phyloP scores from a whole-genome alignment of 2,797 vertebrate genomes.

The Sylvia borin region DNA sequence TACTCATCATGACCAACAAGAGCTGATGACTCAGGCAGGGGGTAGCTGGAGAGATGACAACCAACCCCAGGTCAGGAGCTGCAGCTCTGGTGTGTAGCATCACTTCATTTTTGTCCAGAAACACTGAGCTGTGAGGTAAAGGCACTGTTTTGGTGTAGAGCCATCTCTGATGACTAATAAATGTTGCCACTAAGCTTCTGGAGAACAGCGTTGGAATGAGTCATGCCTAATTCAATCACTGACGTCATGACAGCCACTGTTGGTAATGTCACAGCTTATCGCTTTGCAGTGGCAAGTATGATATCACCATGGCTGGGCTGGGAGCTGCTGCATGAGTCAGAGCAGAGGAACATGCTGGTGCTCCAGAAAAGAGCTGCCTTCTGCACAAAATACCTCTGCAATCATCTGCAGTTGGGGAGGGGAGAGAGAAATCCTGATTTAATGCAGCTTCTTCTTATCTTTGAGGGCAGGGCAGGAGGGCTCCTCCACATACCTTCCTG shows the following conservation, averaged over 20 bases:
- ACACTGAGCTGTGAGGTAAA: background rate
- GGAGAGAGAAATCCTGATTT: background rate
- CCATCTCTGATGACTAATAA: constrained; percentile 45
- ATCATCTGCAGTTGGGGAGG: constrained; percentile 30
- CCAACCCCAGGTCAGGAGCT: background rate
- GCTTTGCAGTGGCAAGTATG: constrained; percentile 43
- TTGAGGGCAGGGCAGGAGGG: constrained; percentile 1
- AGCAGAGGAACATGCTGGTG: constrained; percentile 6
- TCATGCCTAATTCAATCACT: constrained; percentile 58
- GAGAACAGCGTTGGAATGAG: constrained; percentile 15
- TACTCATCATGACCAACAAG: background rate
- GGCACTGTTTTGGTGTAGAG: background rate
- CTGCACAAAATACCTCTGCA: constrained; percentile 58
- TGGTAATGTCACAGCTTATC: constrained; percentile 64
- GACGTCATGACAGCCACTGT: constrained; percentile 55
- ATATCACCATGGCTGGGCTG: constrained; percentile 37
- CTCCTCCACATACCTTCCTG: constrained; percentile 46
- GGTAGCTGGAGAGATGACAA: background rate
- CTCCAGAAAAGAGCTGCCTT: constrained; percentile 39
- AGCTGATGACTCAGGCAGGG: background rate
- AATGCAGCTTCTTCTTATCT: constrained; percentile 22
- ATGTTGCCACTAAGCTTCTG: constrained; percentile 15
- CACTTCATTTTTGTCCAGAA: background rate
- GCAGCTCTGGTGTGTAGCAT: background rate
- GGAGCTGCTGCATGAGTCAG: constrained; percentile 51